Base-by-base conservation (phyloP, 1,140 invertebrate genomes). In the Condylostylus longicornis region DNA sequence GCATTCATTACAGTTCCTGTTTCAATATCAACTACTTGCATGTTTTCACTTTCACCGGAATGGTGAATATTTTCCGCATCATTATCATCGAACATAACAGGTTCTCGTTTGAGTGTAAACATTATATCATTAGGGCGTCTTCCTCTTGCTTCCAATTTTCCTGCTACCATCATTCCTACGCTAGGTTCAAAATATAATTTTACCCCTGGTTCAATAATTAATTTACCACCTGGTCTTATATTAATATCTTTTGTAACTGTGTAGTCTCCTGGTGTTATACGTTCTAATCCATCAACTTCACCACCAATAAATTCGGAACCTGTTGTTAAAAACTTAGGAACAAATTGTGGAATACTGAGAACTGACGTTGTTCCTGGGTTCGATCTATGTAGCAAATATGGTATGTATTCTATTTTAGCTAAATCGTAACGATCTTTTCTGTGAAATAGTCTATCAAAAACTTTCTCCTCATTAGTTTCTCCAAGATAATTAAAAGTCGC, bases 81-180 rank as follows among this genome's bases (percentile, higher is more conserved):
- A 50, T 79, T 79, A 39, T 71, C 65, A 18, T 68, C 66, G 15
- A 65, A 63, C 49, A 76, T 69, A 14, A 68, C 54, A 9, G 75
- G 64, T 50, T 83, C 79, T 55, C 84, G 73, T 48, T 81, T 82
- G 7, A 82, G 55, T 2, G 79, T 86, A 45, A 86, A 75, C 31
- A 73, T 66, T 37, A 83, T 85, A 48, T 82, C 77, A 47, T 75
- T 79, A 0, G 79, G 79, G 18, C 72, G 65, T 37, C 72, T 72
- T 1, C 85, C 85, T 46, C 76, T 68, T 1, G 85, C 84, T 47
- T 90, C 82, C 21, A 97, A 57, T 53, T 80, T 77, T 5, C 91
- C 91, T 23, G 88, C 87, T 3, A 97, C 79, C 79, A 99, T 91
- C 70, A 98, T 90, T 12, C 95, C 95, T 28, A 97, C 79, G 21